A percentile compares a stretch with the other conserved stretches of the same genome.
phyloP scores from a whole-genome alignment of 1,140 invertebrate species.

The Harpegnathos saltator region DNA sequence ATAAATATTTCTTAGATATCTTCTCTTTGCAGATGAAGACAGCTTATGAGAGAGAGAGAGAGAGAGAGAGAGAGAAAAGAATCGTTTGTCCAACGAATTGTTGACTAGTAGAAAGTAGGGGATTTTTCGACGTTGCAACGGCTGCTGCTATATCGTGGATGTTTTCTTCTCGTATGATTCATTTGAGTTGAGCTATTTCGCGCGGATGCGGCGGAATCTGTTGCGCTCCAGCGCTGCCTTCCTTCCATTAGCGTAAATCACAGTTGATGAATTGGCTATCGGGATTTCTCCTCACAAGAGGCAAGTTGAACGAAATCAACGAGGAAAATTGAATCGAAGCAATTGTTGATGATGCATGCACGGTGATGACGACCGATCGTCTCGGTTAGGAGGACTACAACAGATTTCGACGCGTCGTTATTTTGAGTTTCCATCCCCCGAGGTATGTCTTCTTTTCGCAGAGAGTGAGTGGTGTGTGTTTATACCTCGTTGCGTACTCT shows the following conservation, averaged over 20 bases:
- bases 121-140: slow-evolving; percentile 42
- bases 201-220: slow-evolving; percentile 65
- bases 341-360: background rate
- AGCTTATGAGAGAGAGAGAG: no score
- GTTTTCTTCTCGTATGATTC: slow-evolving; percentile 19
- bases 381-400: background rate
- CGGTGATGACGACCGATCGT: background rate
- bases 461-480: slow-evolving; percentile 79
- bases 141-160: slow-evolving; percentile 61
- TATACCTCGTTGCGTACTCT: slow-evolving; percentile 73
- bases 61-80: slow-evolving; percentile 56
- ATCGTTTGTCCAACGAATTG: slow-evolving; percentile 67
- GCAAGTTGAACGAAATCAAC: no score
- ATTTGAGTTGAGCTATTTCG: slow-evolving; percentile 61
- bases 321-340: no score
- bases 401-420: slow-evolving; percentile 66
- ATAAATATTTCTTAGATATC: no score
- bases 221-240: background rate
- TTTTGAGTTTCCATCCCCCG: slow-evolving; percentile 61
- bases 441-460: slow-evolving; percentile 71
- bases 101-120: slow-evolving; percentile 41
- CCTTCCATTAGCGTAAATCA: background rate
- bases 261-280: no score
- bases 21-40: background rate
- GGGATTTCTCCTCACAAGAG: no score